Evolutionary conservation across 2,797 vertebrate species (phyloP), one percentile per base, ranked within the genome.

Genomic region (Basileuterus tristriatus): DNA sequence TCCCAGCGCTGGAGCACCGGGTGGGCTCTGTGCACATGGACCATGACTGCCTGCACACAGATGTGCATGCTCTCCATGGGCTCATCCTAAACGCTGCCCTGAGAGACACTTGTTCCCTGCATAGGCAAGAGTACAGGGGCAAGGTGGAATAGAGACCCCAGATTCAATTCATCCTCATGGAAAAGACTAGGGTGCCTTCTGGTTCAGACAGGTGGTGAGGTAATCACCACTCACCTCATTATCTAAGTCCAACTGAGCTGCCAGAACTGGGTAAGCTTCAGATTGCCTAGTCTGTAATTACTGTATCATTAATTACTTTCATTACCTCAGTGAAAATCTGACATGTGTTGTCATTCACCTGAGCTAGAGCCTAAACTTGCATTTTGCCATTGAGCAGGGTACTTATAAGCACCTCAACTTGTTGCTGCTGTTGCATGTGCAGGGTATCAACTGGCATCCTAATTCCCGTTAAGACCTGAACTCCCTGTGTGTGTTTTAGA

Each of bases 1-100:
- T 75, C 39, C 39, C 43, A 50, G 34, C 1, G 2, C 55, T 27
- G 65, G 58, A 63, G 62, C 22, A 0, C 27, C 6, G 37, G 52
- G 10, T 0, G 0, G 64, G 49, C 49, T 41, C 64, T 1, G 16
- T 0, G 8, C 0, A 0, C 64, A 11, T 12, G 56, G 56, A 36
- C 41, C 1, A 0, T 6, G n/a, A 29, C 59, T 16, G 53, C 50
- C 50, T 49, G 30, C 43, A 32, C 0, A 0, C 44, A 80, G 49
- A 70, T 68, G 56, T 39, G 49, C 30, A 15, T 34, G 50, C 32
- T 87, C 44, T 44, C 4, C 7, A 32, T 1, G 1, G 59, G 47
- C 44, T 20, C 34, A 37, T 49, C 55, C 3, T 12, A 43, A 70
- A 75, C 68, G 62, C 8, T 82, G 60, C 24, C 63, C 43, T 71